Percentiles rank a stretch among this genome's conserved stretches.
Evolutionary conservation across 2,797 vertebrate genomes (phyloP).

Genomic region (Apogon hyalosoma): DNA sequence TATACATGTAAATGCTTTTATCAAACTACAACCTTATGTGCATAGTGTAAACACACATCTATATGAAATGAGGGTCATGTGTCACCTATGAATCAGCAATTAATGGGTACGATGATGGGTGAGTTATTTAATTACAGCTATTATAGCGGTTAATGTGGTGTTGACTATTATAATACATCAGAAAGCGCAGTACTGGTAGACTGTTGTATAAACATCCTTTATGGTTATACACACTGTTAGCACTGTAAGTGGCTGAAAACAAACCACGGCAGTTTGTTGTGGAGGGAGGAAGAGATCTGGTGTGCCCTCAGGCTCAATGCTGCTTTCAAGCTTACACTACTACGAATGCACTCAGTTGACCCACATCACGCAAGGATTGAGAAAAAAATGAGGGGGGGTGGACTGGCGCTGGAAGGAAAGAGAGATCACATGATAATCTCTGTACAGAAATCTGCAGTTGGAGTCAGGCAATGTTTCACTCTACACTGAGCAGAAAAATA

Average conservation of each 20-base stretch:
- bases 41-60: slow-evolving; percentile 22
- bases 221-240: slow-evolving; percentile 4
- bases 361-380: slow-evolving; percentile 72
- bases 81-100: slow-evolving; percentile 22
- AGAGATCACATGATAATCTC: slow-evolving; percentile 54
- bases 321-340: slow-evolving; percentile 65
- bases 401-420: slow-evolving; percentile 17
- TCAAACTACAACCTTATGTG: too few relatives aligned
- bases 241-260: slow-evolving; percentile 8
- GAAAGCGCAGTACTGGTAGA: slow-evolving; percentile 16
- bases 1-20: not conserved
- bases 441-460: slow-evolving; percentile 26
- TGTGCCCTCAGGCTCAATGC: slow-evolving; percentile 63
- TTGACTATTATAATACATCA: slow-evolving; percentile 26
- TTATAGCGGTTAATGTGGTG: slow-evolving; percentile 20
- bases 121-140: slow-evolving; percentile 2
- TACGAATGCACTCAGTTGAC: slow-evolving; percentile 73
- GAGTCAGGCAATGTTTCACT: slow-evolving; percentile 33
- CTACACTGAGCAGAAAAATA: slow-evolving; percentile 2
- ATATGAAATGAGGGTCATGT: slow-evolving; percentile 4
- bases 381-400: slow-evolving; percentile 16
- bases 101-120: slow-evolving; percentile 4
- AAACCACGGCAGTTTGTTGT: slow-evolving; percentile 11
- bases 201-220: not conserved
- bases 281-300: slow-evolving; percentile 15